phyloP scores from a whole-genome alignment of 2,888 invertebrate species.

The Tiliacea citrago region DNA sequence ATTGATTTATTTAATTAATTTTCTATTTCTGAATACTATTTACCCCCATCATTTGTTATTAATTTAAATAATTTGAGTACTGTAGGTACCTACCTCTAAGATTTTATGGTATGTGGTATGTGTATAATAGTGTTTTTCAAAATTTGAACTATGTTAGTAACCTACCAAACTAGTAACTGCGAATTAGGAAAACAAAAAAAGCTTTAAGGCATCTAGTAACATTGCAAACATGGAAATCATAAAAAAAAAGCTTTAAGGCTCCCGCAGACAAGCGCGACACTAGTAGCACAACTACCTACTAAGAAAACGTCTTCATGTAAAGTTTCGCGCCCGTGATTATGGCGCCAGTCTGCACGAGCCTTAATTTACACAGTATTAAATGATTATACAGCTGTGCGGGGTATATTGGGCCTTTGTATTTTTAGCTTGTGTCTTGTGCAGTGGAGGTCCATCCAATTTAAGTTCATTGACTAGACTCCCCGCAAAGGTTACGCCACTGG shows the following conservation, averaged over 20 bases:
- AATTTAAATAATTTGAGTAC: background rate
- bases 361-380: background rate
- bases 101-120: no score
- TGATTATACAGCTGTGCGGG: constrained; percentile 17
- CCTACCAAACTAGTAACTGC: no score
- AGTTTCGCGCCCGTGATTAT: no score
- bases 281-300: no score
- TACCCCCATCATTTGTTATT: background rate
- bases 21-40: background rate
- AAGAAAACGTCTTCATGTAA: no score
- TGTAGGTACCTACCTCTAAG: no score
- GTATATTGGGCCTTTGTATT: constrained; percentile 68
- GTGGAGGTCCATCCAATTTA: constrained; percentile 84
- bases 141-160: no score
- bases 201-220: no score
- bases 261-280: no score
- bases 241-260: background rate
- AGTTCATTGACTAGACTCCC: constrained; percentile 87
- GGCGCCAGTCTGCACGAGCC: no score
- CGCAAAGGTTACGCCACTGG: constrained; percentile 74
- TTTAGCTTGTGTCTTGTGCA: constrained; percentile 73
- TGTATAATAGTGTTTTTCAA: no score
- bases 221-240: background rate
- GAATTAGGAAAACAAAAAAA: no score
- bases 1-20: constrained; percentile 14